Percentiles rank a stretch among this genome's conserved stretches.
Conservation (phyloP, 2,797 vertebrate species). For the Dendrocincla fuliginosa region DNA sequence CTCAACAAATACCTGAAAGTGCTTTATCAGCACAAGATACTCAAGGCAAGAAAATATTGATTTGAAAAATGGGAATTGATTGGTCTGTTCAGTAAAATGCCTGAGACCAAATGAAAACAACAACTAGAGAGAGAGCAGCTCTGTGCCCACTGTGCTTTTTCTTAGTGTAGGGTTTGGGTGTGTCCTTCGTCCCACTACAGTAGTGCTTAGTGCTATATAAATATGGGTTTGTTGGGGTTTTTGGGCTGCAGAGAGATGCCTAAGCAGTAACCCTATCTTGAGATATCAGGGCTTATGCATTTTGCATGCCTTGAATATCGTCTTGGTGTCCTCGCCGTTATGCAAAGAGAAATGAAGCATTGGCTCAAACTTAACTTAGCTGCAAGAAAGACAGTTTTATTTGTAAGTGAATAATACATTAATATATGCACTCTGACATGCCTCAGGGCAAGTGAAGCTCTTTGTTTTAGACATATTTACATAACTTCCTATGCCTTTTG, state of each 20-base stretch:
- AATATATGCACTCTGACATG: not conserved
- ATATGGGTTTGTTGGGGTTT: too few species aligned
- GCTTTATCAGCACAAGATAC: not conserved
- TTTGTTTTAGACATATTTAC: slow-evolving; percentile 4
- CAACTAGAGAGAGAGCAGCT: not conserved
- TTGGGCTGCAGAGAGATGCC: not conserved
- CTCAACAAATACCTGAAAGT: not conserved
- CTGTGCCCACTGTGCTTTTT: not conserved
- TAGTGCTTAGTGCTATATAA: not conserved
- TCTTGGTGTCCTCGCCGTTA: not conserved
- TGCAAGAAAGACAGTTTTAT: slow-evolving; percentile 16
- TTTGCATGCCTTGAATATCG: not conserved
- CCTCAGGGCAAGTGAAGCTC: not conserved
- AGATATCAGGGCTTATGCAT: not conserved
- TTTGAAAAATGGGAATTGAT: not conserved
- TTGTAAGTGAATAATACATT: slow-evolving; percentile 25
- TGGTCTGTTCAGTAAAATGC: not conserved
- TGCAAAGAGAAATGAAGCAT: not conserved
- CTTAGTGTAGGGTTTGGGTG: not conserved
- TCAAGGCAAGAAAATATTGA: not conserved
- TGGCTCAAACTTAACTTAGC: not conserved
- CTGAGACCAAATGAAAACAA: not conserved
- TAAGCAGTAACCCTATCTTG: not conserved
- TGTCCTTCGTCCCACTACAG: not conserved
- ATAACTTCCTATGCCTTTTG: not conserved